Base-by-base conservation (phyloP, 2,113 vertebrate genomes). In the Centrocercus urophasianus region DNA sequence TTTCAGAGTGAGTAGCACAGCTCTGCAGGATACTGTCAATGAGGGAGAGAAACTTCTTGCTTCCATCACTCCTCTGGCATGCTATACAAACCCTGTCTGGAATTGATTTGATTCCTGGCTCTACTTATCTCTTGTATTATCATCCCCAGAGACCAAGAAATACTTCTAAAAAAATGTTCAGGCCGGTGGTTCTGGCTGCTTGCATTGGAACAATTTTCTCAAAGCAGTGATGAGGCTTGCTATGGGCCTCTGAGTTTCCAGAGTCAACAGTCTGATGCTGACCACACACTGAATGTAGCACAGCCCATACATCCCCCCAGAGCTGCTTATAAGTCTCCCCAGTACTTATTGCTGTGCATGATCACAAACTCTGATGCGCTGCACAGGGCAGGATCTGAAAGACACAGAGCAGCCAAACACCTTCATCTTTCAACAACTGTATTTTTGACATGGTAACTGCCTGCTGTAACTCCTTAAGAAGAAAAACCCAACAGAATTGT, bases 91-190 rank as follows among this genome's bases (percentile, higher is more conserved):
- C 42, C 47, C 75, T 89, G 24, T 42, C 69, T 80, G 81, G 64
- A 32, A 92, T 61, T 95, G 88, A 89, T 94, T 64, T 92, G 60
- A 69, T 13, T 67, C 19, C 60, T 90, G 71, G n/a, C 30, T 87
- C 38, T 76, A 54, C 8, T 50, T 93, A 30, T n/a, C 59, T 79
- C 38, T 72, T 85, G 42, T 45, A 38, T 85, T 83, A 93, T 74
- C 82, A 86, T 54, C 36, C 65, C 17, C 64, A 85, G n/a, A 65
- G 75, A 78, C 71, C 60, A 86, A 86, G 45, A 91, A 86, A 1
- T 59, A 75, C 32, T 73, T 81, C 16, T 45, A 48, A 80, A 66
- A 78, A 83, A 74, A n/a, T 6, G 22, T 64, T 77, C 48, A 38
- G n/a, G 28, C 12, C 56, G 40, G 34, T 80, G 27, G 28, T 77